Conservation (phyloP, 2,888 invertebrate genomes). For the Cephalotes varians region DNA sequence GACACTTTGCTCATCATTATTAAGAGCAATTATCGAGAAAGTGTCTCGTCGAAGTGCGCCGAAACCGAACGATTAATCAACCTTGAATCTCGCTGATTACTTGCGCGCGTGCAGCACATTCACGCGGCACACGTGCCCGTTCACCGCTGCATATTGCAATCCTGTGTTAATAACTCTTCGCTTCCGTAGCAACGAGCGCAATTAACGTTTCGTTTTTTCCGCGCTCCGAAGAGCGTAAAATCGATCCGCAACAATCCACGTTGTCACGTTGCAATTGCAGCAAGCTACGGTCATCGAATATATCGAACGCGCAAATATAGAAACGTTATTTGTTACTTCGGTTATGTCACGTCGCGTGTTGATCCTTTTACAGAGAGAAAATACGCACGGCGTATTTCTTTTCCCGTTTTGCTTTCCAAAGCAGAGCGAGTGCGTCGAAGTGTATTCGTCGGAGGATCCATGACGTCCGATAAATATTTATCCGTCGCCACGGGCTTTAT, state of each 20-base stretch:
- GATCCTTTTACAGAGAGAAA: constrained; percentile 40
- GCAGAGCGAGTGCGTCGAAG: constrained; percentile 45
- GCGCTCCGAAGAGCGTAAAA: constrained; percentile 24
- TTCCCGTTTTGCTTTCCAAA: constrained; percentile 13
- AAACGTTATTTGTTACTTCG: not conserved
- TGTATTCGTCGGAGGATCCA: constrained; percentile 54
- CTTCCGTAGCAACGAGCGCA: constrained; percentile 24
- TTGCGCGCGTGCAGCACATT: constrained; percentile 26
- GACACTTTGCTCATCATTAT: constrained; percentile 19
- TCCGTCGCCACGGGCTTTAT: constrained; percentile 70
- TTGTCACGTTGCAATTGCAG: not conserved
- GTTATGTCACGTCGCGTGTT: not conserved
- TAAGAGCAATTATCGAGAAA: constrained; percentile 47
- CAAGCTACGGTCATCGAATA: not conserved
- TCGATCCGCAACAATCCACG: constrained; percentile 27
- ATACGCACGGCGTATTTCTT: constrained; percentile 19
- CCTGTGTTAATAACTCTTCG: constrained; percentile 41
- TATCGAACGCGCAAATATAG: not conserved
- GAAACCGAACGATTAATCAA: constrained; percentile 35
- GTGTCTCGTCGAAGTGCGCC: constrained; percentile 19
- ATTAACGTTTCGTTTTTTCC: constrained; percentile 45
- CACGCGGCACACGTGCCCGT: constrained; percentile 1
- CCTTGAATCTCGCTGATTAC: constrained; percentile 40
- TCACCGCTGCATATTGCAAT: constrained; percentile 23
- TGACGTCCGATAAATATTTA: constrained; percentile 74